Evolutionary conservation across 2,888 invertebrate genomes (phyloP), one percentile per base, ranked within the genome.

Genomic region (Plusia festucae): DNA sequence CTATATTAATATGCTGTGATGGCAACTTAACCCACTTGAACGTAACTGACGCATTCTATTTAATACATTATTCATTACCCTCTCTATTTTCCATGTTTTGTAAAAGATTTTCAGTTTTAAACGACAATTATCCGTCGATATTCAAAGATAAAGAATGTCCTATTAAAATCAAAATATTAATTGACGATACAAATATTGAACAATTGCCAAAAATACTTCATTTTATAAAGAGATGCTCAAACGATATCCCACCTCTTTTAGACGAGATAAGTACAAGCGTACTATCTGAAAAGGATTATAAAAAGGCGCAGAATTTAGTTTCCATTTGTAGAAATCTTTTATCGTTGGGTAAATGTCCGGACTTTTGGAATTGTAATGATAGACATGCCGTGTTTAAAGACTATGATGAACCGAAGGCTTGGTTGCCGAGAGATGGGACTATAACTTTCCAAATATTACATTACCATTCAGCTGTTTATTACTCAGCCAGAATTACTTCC

Each of bases 11-110:
- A 7, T 96, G 97, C 79, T 96, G 96, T n/a, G 98, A 98, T 86
- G 92, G 93, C 15, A 95, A 96, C 78, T 91, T 97, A 58, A 91
- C 91, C 0, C 96, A 96, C 73, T 83, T 98, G 60, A 95, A 96
- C 65, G 92, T 98, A 7, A 96, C 96, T 0, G 95, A 97, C 85
- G 97, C 97, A 0, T 93, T 96, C 57, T 94, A 96, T 79, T 89
- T 98, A 30, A 94, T 98, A 16, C 97, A 98, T 86, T 98, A 96
- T 88, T 97, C 97, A 2, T 87, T 98, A 74, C 97, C 97, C 0
- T 82, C 90, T 27, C 90, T 95, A 0, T 97, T 97, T 88, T 96
- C 97, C 0, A 94, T 95, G 83, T 98, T 98, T 85, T 96, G 96
- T 53, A 96, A 95, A 82, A 93, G 98, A 67, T 97, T 97, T 83